A percentile compares a stretch with the other conserved stretches of the same genome.
Conservation (phyloP, 2,113 vertebrate genomes). For the Lynx canadensis region DNA sequence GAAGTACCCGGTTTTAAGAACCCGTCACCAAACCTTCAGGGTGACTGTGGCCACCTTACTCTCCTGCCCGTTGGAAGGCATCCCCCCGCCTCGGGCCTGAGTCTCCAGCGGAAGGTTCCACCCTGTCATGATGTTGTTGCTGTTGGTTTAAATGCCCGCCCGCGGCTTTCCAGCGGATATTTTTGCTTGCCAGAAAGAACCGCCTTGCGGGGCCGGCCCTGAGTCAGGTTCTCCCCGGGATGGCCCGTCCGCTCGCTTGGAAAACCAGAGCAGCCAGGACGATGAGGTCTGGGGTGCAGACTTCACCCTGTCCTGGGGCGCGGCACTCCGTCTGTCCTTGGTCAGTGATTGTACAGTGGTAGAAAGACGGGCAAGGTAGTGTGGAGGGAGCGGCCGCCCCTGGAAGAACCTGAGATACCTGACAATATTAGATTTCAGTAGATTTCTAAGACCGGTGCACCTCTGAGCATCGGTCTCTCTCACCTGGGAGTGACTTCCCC, state of each 20-base stretch:
- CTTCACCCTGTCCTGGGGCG: not conserved
- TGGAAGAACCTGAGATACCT: not conserved
- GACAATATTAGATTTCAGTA: not conserved
- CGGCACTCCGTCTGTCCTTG: fast-evolving
- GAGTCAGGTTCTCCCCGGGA: fast-evolving
- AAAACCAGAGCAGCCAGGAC: fast-evolving
- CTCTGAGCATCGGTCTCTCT: not conserved
- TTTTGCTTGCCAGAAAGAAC: fast-evolving
- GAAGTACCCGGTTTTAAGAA: not conserved
- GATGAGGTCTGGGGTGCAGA: no score
- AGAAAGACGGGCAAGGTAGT: not conserved
- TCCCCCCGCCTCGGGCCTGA: fast-evolving
- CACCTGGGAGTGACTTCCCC: not conserved
- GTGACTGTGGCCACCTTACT: not conserved
- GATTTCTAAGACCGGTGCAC: not conserved
- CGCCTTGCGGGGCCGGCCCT: not conserved
- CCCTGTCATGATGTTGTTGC: not conserved
- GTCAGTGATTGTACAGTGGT: not conserved
- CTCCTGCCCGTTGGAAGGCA: not conserved
- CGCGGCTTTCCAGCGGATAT: not conserved
- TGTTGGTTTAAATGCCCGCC: not conserved
- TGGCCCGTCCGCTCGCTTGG: fast-evolving
- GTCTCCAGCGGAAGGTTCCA: not conserved
- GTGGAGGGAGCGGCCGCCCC: no score
- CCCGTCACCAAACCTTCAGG: not conserved